Base-by-base conservation (phyloP, 2,888 invertebrate species). In the Drosophila pseudotalamancana region DNA sequence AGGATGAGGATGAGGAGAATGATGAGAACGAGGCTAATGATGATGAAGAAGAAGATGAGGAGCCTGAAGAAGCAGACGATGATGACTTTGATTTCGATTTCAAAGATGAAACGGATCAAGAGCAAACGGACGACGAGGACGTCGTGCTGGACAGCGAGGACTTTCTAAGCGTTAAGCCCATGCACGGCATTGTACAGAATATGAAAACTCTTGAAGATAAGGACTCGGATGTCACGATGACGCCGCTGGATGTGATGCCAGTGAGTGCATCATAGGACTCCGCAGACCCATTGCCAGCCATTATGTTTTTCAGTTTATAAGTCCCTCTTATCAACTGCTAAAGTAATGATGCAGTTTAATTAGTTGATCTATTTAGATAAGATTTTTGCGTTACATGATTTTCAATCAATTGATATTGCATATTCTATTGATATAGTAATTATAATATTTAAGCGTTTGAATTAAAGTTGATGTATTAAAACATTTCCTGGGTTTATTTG, bases 111-210 rank as follows among this genome's bases (percentile, higher is more conserved):
- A 1, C 27, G 9, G 19, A 50, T 21, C 42, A 27, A 5, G 53
- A 56, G 4, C 23, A 23, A 25, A 37, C 35, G 9, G 64, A 72
- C 11, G 66, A 55, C 9, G 74, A 66, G 14, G 72, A 80, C 11
- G 62, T 69, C 45, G 39, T 73, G 9, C 53, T 81, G 16, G 81
- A 84, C 32, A 69, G 34, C 25, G 81, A 81, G 1, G 81, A 81
- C 54, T 81, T 81, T 14, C 63, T 71, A 0, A 78, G 60, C 48
- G 78, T 81, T 8, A 72, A 72, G 42, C 64, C 72, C 34, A 67
- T 49, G 2, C 51, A 40, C 40, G 46, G 62, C 21, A 39, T 72
- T 40, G 49, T 19, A 3, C 51, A 59, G 11, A 53, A 48, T 59
- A 39, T 37, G 9, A 6, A 4, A 21, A 14, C 14, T 1, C 19